Base-by-base conservation (phyloP, 2,113 vertebrate genomes). In the Dendropsophus ebraccatus region DNA sequence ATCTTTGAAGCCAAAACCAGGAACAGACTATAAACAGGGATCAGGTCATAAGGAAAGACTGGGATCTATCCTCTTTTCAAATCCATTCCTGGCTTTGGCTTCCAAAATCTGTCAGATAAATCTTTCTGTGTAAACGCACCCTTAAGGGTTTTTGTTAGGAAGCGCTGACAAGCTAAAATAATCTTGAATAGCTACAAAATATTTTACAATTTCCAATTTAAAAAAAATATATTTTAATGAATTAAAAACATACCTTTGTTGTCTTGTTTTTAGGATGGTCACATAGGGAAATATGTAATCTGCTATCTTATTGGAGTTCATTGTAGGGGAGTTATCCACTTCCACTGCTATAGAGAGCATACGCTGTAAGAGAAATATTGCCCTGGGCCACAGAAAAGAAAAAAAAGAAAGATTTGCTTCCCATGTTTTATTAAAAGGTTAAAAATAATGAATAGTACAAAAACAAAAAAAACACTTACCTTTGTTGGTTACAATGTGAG, bases 341-440 rank as follows among this genome's bases (percentile, higher is more conserved):
- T 99, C 97, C 70, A 99, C 91, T 1, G 97, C 95, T 0, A 99
- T 91, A 83, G 94, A 92, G 87, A 99, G 88, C 97, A 99, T 98
- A 90, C 92, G 92, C 91, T 99, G 97, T 69, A 99, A 93, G 88
- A 96, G 92, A 23, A 93, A 93, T 81, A 95, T 93, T 4, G 94
- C 91, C 92, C 98, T 99, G 88, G 62, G 78, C 11, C 73, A 87
- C 87, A 88, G 83, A 87, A 37, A 2, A n/a, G n/a, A 21, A 56
- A 23, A 58, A 58, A 0, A n/a, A n/a, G 4, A 21, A 4, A 56
- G 4, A 56, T 12, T 6, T 56, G 17, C 4, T 56, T 21, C 21
- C 5, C 1, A 4, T 21, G 4, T 23, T 70, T 32, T 56, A 82
- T 17, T 56, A 52, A 80, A n/a, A 45, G 54, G 47, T 5, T 5